phyloP scores from a whole-genome alignment of 2,113 vertebrate species.

The Ifrita kowaldi region DNA sequence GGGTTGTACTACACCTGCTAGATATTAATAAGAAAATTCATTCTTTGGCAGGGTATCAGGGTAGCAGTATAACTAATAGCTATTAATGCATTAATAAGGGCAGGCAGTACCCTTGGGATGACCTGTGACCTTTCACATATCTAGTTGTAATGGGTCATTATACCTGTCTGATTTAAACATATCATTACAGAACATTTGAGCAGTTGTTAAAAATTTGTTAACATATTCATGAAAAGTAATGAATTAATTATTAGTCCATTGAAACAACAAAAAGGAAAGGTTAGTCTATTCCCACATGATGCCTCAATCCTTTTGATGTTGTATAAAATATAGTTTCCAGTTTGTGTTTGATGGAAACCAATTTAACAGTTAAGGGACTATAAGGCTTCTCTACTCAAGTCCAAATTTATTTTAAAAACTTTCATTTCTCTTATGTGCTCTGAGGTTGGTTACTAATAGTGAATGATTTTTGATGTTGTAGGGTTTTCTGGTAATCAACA shows the following conservation, averaged over 20 bases:
- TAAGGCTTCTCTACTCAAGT: not conserved
- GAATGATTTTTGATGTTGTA: not conserved
- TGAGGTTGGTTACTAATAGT: not conserved
- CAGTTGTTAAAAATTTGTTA: slow-evolving; percentile 43
- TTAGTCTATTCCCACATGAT: not conserved
- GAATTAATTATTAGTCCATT: slow-evolving; percentile 33
- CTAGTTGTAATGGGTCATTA: slow-evolving; percentile 2
- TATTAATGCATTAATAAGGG: not conserved
- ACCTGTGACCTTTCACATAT: slow-evolving; percentile 42
- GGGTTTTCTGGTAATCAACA: not conserved
- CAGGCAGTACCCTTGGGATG: slow-evolving; percentile 1
- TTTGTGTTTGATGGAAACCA: not conserved
- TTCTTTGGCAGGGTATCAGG: not conserved
- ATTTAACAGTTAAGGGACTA: not conserved
- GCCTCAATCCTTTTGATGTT: not conserved
- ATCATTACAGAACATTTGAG: not conserved
- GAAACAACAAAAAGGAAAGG: slow-evolving; percentile 7
- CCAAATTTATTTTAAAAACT: not conserved
- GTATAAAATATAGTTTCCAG: not conserved
- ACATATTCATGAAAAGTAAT: slow-evolving; percentile 35
- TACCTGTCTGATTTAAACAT: slow-evolving; percentile 19
- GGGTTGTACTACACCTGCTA: not conserved
- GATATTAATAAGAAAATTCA: slow-evolving; percentile 17
- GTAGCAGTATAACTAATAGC: not conserved
- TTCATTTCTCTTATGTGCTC: not conserved